Evolutionary conservation across 2,797 vertebrate species (phyloP).

Genomic region (Hirundo rustica): DNA sequence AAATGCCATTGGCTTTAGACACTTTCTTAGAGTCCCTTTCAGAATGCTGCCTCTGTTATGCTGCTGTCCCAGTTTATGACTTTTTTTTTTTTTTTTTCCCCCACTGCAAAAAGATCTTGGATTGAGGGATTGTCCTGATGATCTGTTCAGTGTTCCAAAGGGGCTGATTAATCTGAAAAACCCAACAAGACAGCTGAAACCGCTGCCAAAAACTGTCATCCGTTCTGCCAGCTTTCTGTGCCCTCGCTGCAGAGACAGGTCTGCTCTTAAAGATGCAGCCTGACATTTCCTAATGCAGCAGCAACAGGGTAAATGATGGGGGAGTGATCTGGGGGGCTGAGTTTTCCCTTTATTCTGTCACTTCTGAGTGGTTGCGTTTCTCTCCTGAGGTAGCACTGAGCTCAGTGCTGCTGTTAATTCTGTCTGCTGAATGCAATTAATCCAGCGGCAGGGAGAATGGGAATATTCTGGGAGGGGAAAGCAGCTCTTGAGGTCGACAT

Average conservation of each 20-base stretch:
- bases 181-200: slow-evolving; percentile 71
- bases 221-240: slow-evolving; percentile 58
- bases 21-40: not conserved
- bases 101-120: slow-evolving; percentile 37
- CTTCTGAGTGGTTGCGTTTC: not conserved
- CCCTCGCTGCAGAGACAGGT: slow-evolving; percentile 35
- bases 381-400: not conserved
- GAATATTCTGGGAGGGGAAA: not conserved
- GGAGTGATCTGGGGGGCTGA: not conserved
- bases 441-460: not conserved
- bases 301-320: not conserved
- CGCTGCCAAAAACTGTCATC: slow-evolving; percentile 69
- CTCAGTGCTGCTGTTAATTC: not conserved
- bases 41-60: slow-evolving; percentile 48
- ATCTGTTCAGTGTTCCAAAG: slow-evolving; percentile 67
- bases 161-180: slow-evolving; percentile 73
- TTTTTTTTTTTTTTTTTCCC: not conserved
- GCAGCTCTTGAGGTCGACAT: not conserved
- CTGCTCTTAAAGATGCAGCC: slow-evolving; percentile 44
- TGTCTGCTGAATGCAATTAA: not conserved
- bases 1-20: slow-evolving; percentile 45
- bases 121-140: slow-evolving; percentile 58
- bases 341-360: not conserved
- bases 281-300: slow-evolving; percentile 43
- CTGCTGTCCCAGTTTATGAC: slow-evolving; percentile 10